phyloP scores from a whole-genome alignment of 1,140 invertebrate species.

The Planococcus citri region DNA sequence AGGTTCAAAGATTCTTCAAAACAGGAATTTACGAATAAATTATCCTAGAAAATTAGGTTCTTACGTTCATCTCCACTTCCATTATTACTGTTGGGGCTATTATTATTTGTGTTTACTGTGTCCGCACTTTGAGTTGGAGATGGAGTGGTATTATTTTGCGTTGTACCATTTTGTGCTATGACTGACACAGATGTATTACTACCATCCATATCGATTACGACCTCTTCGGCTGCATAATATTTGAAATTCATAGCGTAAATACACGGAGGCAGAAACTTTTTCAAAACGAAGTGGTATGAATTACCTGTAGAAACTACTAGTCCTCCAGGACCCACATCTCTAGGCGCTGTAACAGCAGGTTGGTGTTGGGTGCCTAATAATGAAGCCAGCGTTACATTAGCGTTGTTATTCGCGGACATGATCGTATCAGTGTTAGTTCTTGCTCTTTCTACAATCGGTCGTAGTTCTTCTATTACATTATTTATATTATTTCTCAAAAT shows the following conservation, averaged over 20 bases:
- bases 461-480: conserved; percentile 39
- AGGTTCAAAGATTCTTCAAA: too few relatives aligned
- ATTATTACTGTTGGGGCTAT: not conserved
- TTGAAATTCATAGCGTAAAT: too few relatives aligned
- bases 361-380: not conserved
- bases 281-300: not conserved
- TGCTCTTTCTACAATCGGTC: conserved; percentile 39
- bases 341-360: not conserved
- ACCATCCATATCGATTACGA: not conserved
- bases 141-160: not conserved
- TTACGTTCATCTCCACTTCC: conserved; percentile 2
- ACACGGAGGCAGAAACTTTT: too few relatives aligned
- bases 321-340: not conserved
- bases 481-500: conserved; percentile 39
- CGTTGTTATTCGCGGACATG: not conserved
- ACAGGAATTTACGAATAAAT: too few relatives aligned
- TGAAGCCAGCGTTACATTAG: not conserved
- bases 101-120: not conserved
- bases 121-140: not conserved
- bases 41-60: not conserved
- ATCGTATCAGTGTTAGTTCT: not conserved
- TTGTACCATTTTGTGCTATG: not conserved
- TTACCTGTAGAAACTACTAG: not conserved
- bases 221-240: not conserved
- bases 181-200: not conserved